Conservation (phyloP, 2,888 invertebrate genomes). For the Stenurella melanura region DNA sequence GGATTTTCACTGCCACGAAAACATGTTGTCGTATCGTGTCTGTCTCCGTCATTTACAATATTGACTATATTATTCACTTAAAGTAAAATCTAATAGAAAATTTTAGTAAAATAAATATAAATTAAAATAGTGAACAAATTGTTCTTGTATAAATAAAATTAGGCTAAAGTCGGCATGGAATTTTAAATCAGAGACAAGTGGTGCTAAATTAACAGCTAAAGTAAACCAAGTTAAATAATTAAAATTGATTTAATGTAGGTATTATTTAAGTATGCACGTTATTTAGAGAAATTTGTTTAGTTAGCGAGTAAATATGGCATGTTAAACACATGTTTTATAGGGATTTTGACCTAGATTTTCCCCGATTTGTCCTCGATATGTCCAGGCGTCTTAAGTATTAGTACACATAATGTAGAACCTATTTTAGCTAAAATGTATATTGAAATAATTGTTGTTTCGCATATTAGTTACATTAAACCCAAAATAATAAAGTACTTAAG, state of each 20-base stretch:
- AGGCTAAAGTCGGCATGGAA: slow-evolving; percentile 20
- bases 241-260: slow-evolving; percentile 22
- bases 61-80: slow-evolving; percentile 8
- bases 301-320: slow-evolving; percentile 23
- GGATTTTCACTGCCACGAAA: slow-evolving; percentile 50
- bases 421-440: neutral
- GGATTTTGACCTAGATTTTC: slow-evolving; percentile 30
- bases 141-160: slow-evolving; percentile 18
- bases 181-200: slow-evolving; percentile 28
- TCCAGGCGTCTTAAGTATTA: neutral
- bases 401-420: neutral
- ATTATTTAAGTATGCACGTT: slow-evolving; percentile 29
- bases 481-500: too few relatives aligned
- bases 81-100: slow-evolving; percentile 14
- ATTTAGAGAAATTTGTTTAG: slow-evolving; percentile 26
- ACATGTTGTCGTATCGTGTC: slow-evolving; percentile 37
- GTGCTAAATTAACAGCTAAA: slow-evolving; percentile 14
- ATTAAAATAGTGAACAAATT: slow-evolving; percentile 30
- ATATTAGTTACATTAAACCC: too few relatives aligned
- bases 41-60: slow-evolving; percentile 23
- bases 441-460: too few relatives aligned
- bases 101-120: slow-evolving; percentile 14
- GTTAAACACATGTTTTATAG: slow-evolving; percentile 34
- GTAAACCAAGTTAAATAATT: slow-evolving; percentile 25
- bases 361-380: slow-evolving; percentile 23